These are phyloP conservation scores for Boulengeromyrus knoepffleri DNA, from an alignment of 2,113 vertebrate genomes.

Conservation along the genomic window DNA sequence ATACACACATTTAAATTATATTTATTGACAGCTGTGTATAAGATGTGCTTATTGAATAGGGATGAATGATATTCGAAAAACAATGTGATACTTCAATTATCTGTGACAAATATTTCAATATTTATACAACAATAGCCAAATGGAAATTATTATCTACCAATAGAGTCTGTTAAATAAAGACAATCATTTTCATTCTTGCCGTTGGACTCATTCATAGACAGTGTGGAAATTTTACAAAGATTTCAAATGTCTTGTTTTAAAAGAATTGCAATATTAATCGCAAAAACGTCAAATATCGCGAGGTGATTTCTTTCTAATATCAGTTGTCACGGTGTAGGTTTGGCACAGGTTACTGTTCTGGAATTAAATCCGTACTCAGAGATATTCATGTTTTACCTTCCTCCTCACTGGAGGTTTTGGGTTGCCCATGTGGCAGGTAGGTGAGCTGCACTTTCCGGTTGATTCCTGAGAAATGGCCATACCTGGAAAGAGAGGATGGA, in stretches of 20 bases:
- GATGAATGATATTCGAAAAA: neutral
- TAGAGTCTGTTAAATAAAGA: neutral
- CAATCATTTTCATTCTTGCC: neutral
- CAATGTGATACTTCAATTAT: neutral
- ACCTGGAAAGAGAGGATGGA: constrained; percentile 63
- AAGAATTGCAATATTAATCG: neutral
- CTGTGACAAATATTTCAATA: neutral
- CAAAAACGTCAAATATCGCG: neutral
- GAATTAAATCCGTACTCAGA: neutral
- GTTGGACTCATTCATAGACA: neutral
- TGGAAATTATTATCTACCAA: neutral
- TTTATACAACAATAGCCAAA: neutral
- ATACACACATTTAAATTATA: neutral
- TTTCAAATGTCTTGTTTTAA: neutral
- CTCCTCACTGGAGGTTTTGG: constrained; percentile 83
- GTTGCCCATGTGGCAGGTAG: constrained; percentile 81
- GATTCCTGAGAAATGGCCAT: constrained; percentile 97
- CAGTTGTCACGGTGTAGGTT: neutral
- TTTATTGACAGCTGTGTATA: neutral
- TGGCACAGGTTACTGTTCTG: neutral
- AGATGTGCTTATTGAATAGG: neutral
- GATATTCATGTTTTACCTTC: constrained; percentile 71
- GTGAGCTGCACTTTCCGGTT: constrained; percentile 96
- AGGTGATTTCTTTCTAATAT: neutral
- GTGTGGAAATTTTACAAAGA: neutral